Evolutionary conservation across 2,888 invertebrate species (phyloP), one percentile per base, ranked within the genome.

Genomic region (Nomada ferruginata): DNA sequence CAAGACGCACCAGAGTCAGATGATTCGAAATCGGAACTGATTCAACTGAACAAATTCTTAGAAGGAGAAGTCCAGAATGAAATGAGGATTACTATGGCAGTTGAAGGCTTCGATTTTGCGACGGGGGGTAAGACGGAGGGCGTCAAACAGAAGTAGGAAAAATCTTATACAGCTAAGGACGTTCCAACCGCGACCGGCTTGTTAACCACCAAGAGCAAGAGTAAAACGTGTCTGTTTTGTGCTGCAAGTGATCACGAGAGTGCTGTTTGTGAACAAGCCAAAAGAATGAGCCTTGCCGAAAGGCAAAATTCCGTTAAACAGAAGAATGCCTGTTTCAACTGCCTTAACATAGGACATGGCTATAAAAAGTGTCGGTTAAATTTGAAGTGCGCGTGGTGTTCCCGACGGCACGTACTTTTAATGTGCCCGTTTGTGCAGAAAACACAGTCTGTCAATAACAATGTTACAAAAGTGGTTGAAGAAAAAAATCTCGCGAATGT

Each of bases 311-410:
- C 76, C 15, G 79, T 79, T 7, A 85, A 82, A 72, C 57, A 76
- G 18, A 85, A 84, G 60, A 70, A 76, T 2, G 82, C 76, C 18
- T 90, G 89, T 83, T 89, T 86, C 76, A 77, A 74, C 29, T 90
- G 90, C 72, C 65, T 91, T 3, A 83, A 78, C 29, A 57, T 20
- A 15, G 85, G 82, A 11, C 91, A 90, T 76, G 44, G 65, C 0
- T 83, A 64, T 52, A 81, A 57, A 52, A 76, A 53, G 23, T 91
- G 91, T 72, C 75, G 71, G 47, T 72, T 68, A 7, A 73, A 76
- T 36, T 47, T 81, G 2, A 85, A 82, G 61, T 90, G 89, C 74
- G 73, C 73, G 5, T 74, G 87, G 69, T 90, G 90, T 70, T 76
- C 73, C 11, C 71, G 73, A 5, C 66, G 76, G 26, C 87, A 91